Conservation (phyloP, 2,113 vertebrate genomes). For the Dicaeum eximium region DNA sequence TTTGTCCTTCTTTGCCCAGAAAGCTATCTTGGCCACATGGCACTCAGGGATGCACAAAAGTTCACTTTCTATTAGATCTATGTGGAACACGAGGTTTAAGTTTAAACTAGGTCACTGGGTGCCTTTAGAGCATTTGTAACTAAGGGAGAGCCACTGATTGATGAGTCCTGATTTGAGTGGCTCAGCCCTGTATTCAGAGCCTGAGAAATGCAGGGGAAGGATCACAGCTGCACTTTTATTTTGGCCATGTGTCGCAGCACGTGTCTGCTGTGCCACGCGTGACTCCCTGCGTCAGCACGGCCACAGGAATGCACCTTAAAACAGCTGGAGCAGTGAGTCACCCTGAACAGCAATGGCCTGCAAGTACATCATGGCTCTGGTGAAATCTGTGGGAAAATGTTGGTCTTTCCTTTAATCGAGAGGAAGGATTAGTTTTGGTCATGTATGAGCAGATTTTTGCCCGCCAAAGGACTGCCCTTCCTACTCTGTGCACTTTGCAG, state of each 20-base stretch:
- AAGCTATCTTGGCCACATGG: neutral
- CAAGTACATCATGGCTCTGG: neutral
- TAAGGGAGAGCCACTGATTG: neutral
- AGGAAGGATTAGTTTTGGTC: neutral
- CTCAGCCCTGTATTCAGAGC: neutral
- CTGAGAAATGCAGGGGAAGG: neutral
- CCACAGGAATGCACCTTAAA: neutral
- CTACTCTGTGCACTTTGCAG: neutral
- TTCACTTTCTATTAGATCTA: neutral
- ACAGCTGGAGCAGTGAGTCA: neutral
- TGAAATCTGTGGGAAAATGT: neutral
- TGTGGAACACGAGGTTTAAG: neutral
- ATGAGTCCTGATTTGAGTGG: neutral
- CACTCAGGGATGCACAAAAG: neutral
- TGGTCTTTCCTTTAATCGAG: neutral
- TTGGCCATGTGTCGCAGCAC: accelerated
- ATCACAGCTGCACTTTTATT: neutral
- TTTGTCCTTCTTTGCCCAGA: neutral
- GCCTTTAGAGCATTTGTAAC: conserved; percentile 29
- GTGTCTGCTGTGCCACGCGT: accelerated
- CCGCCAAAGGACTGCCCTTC: neutral
- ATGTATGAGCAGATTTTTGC: neutral
- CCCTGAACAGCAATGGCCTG: neutral
- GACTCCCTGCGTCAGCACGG: accelerated
- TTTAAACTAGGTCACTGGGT: conserved; percentile 24